Percentiles rank a stretch among this genome's conserved stretches.
Evolutionary conservation across 2,113 vertebrate species (phyloP).

Genomic region (Nasalis larvatus): DNA sequence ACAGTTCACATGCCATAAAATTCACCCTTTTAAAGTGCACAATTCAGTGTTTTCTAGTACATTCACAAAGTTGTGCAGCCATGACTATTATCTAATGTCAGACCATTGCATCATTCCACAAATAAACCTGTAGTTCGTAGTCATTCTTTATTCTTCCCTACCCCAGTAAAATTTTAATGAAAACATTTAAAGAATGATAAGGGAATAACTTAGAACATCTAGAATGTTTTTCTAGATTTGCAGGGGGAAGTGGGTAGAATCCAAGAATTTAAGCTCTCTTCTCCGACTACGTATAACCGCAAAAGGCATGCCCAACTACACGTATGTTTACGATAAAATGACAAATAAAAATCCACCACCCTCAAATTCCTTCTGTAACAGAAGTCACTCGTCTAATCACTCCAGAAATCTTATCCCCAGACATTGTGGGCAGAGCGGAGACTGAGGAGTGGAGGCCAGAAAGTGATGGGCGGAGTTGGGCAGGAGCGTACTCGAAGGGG

Average conservation of each 20-base stretch:
- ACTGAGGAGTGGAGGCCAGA: no score
- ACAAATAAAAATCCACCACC: neutral
- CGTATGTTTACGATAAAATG: neutral
- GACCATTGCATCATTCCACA: neutral
- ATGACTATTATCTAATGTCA: neutral
- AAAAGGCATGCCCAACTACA: neutral
- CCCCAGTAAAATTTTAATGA: neutral
- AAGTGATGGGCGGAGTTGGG: no score
- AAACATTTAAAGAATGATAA: neutral
- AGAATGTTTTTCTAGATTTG: neutral
- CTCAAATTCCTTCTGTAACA: neutral
- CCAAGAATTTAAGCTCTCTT: neutral
- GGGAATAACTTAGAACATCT: neutral
- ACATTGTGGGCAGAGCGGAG: neutral
- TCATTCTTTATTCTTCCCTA: neutral
- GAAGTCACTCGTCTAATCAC: neutral
- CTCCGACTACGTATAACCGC: neutral
- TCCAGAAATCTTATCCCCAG: neutral
- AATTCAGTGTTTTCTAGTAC: neutral
- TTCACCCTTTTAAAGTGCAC: neutral
- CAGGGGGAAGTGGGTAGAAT: neutral
- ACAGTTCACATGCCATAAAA: neutral
- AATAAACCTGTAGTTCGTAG: neutral
- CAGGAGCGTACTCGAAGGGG: no score
- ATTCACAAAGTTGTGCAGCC: neutral